Evolutionary conservation across 2,888 invertebrate genomes (phyloP).

Genomic region (Eudasyphora cyanicolor): DNA sequence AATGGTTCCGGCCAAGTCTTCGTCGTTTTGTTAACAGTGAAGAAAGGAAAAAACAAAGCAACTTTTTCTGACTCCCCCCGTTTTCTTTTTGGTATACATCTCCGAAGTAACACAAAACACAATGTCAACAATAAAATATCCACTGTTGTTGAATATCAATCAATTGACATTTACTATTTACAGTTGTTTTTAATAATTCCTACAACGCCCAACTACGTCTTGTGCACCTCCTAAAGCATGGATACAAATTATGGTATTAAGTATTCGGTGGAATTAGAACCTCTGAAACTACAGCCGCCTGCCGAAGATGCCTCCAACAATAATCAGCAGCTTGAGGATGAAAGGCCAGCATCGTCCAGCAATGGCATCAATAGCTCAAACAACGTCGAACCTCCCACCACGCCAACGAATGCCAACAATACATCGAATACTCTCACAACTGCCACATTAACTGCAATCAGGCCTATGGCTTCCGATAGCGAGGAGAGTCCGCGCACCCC

Average conservation of each 20-base stretch:
- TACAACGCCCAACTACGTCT: slow-evolving; percentile 1
- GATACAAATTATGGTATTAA: slow-evolving; percentile 61
- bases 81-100: not conserved
- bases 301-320: slow-evolving; percentile 26
- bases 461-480: slow-evolving; percentile 48
- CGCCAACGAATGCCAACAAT: slow-evolving; percentile 9
- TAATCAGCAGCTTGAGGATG: not conserved
- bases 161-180: slow-evolving; percentile 27
- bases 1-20: not conserved
- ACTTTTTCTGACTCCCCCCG: not conserved
- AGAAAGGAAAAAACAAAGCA: not conserved
- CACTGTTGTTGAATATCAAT: not conserved
- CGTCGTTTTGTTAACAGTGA: not conserved
- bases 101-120: not conserved
- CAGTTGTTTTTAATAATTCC: not conserved
- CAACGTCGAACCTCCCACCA: slow-evolving; percentile 13
- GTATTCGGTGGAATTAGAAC: slow-evolving; percentile 63
- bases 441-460: slow-evolving; percentile 55
- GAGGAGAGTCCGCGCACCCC: slow-evolving; percentile 47
- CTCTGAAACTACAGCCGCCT: slow-evolving; percentile 45
- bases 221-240: slow-evolving; percentile 55
- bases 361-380: too few relatives aligned
- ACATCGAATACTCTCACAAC: slow-evolving; percentile 43
- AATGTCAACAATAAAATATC: not conserved
- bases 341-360: not conserved